Evolutionary conservation across 2,888 invertebrate genomes (phyloP).

Genomic region (Odontomyia ornata): DNA sequence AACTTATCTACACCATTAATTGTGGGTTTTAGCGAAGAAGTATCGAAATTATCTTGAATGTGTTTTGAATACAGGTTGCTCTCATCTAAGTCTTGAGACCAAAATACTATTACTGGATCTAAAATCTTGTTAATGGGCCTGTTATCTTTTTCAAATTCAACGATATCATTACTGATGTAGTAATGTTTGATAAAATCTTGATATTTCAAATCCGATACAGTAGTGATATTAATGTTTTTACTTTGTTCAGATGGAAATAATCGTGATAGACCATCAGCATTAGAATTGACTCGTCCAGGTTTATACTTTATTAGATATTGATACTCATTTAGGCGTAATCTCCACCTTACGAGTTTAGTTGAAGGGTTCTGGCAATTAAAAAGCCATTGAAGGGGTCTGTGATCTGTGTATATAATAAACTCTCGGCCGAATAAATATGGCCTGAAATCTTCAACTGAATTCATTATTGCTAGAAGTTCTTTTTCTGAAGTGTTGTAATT

Average conservation of each 20-base stretch:
- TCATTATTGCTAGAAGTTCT: too few species aligned
- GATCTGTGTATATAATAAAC: too few species aligned
- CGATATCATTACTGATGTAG: background rate
- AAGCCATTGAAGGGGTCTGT: conserved; percentile 2
- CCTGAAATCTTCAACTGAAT: background rate
- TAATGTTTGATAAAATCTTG: conserved; percentile 34
- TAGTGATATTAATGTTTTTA: background rate
- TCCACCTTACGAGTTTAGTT: background rate
- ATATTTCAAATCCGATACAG: background rate
- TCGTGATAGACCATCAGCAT: conserved; percentile 37
- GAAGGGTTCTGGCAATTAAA: background rate
- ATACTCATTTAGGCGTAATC: background rate
- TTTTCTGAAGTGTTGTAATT: too few species aligned
- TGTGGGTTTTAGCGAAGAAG: conserved; percentile 8
- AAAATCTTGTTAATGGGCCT: background rate
- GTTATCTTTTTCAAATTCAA: conserved; percentile 3
- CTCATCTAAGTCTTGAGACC: background rate
- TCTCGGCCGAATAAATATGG: background rate
- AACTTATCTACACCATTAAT: background rate
- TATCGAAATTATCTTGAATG: background rate
- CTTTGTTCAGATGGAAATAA: background rate
- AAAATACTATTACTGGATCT: background rate
- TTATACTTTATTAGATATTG: background rate
- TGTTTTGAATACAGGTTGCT: background rate
- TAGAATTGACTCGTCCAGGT: background rate